These are phyloP conservation scores for Podiceps cristatus DNA, from an alignment of 2,113 vertebrate species.

Conservation along the genomic window DNA sequence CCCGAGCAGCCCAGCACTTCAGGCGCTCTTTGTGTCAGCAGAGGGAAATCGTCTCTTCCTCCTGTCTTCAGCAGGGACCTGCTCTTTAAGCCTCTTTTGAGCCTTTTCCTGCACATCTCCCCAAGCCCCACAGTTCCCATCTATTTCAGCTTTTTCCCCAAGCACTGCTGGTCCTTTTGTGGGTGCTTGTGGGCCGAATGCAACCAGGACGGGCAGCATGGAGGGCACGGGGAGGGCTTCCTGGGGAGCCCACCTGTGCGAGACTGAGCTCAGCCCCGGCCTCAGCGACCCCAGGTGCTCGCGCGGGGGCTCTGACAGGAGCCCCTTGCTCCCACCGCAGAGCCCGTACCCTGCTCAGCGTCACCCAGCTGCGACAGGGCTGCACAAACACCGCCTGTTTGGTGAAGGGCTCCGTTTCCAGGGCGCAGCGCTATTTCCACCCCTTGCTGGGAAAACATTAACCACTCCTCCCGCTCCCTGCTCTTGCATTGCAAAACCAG, in stretches of 20 bases:
- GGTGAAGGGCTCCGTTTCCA: neutral
- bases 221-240: neutral
- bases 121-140: neutral
- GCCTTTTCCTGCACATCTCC: accelerated
- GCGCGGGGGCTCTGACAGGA: accelerated
- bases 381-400: neutral
- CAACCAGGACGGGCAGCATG: neutral
- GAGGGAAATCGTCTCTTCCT: neutral
- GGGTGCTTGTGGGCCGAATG: neutral
- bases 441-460: slow-evolving; percentile 10
- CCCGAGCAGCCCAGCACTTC: accelerated
- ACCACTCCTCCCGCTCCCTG: neutral
- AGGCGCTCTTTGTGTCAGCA: neutral
- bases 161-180: neutral
- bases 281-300: neutral
- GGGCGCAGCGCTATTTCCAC: neutral
- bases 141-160: neutral
- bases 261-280: neutral
- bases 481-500: neutral
- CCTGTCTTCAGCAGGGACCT: neutral
- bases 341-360: neutral
- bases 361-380: neutral
- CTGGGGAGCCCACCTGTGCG: accelerated
- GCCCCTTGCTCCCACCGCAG: accelerated
- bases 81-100: neutral